Evolutionary conservation across 1,140 invertebrate genomes (phyloP), one percentile per base, ranked within the genome.

Genomic region (Paracyclopina nana): DNA sequence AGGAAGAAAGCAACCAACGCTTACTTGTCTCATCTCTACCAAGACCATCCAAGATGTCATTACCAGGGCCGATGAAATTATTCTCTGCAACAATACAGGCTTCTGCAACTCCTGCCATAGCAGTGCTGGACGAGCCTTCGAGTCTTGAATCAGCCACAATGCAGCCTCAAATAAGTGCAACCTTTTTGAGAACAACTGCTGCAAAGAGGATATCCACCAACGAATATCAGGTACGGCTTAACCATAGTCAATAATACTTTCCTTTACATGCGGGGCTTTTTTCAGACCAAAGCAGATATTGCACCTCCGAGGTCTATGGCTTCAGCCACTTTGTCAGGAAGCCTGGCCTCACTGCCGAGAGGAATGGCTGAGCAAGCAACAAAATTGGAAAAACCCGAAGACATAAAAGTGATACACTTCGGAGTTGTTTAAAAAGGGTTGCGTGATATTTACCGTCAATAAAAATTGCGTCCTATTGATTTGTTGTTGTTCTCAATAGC

Each of bases 181-280:
- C 45, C 16, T 48, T 25, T 30, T 16, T 28, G 6, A 48, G 22
- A 48, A 48, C 45, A 38, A 48, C 45, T 2, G 25, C 45, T 3
- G 45, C 45, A 8, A 48, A 48, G 18, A 14, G 22, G 20, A 48
- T 48, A 16, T 48, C 45, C 27, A 48, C 45, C 16, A 48, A 26
- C 6, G 22, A 48, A 6, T 48, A 48, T 48, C 45, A 48, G 22
- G 20, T 25, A 24, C 16, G 20, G 26, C 9, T 46, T 11, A 46
- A 20, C 6, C 16, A n/a, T 25, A n/a, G 20, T 6, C 26, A n/a
- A 46, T 46, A 43, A 14, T 43, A 9, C 6, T 26, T 9, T 31
- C 29, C 8, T 8, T 31, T 31, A 9, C 8, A 31, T 14, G 29
- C 8, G 14, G 8, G 29, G 8, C 29, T 31, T 14, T 9, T 31